Evolutionary conservation across 1,140 invertebrate species (phyloP), one percentile per base, ranked within the genome.

Genomic region (Ganaspis sp.): DNA sequence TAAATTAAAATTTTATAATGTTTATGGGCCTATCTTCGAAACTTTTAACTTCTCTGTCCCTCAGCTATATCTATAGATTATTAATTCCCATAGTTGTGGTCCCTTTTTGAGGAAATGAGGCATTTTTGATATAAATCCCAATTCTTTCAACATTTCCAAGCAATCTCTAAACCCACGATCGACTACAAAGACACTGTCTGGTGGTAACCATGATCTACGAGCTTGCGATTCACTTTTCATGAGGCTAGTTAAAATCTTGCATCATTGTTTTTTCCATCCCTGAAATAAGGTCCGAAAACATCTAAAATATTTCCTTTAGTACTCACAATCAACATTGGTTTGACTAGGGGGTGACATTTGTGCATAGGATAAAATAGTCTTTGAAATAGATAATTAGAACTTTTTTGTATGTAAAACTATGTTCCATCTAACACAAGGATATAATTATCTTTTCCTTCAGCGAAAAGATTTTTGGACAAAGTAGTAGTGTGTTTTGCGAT

Each of bases 201-300:
- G n/a, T 12, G 17, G 1, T 5, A 54, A 9, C 49, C 49, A 54
- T 5, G 17, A n/a, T 9, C 49, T 2, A 9, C 21, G 17, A 12
- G 40, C 40, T 12, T 15, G 4, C 4, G 40, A 42, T 12, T 42
- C 40, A 21, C 6, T 1, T 53, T 53, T 53, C 17, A 54, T 9
- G 9, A 54, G 5, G 21, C 17, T 21, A 1, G 17, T 9, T 9
- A 54, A 19, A 21, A 54, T 54, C 19, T 64, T 21, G 49, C 49
- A 21, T 73, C 72, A 38, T 73, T 73, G 11, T 73, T 73, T 19
- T 73, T 73, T 0, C 72, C 49, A 38, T 73, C 72, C 34, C 29
- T 45, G 37, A 58, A 73, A 12, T 58, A 73, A 19, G 72, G 72
- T 8, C 72, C 53, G 17, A 37, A 73, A 38, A 73, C 17, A 34